Evolutionary conservation across 2,797 vertebrate genomes (phyloP), one percentile per base, ranked within the genome.

Genomic region (Xenopus petersii): DNA sequence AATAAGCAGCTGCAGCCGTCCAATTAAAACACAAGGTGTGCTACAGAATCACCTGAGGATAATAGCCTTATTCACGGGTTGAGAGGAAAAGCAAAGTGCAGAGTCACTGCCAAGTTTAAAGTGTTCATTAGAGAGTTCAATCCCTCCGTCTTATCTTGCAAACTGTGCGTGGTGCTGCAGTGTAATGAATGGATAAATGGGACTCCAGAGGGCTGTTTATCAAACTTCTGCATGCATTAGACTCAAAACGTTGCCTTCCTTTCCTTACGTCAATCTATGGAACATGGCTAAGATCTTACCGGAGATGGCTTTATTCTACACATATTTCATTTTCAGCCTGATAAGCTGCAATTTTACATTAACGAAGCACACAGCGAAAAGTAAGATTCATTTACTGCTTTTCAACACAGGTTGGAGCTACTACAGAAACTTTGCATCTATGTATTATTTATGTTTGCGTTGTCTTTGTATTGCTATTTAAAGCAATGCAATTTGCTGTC

Each of bases 1-100:
- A 42, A 6, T 42, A 42, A 42, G 36, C 36, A 42, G 36, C 36
- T 42, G 36, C 36, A 42, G 36, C 36, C 6, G 36, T 9, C 36
- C 6, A 42, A 1, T 5, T 42, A 42, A 6, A 42, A 51, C 0
- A 4, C 48, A 73, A 79, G 73, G 75, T 79, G 70, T 67, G 26
- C 68, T 55, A 48, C 30, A 33, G 62, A 46, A 55, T 15, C 47
- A 72, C 62, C 56, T 60, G 7, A 59, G 33, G 72, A 33, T 74
- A 63, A 26, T 59, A 79, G 61, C 70, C 73, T 70, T 60, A 63
- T 56, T 30, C 67, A 24, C 64, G 21, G 54, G 36, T 74, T 4
- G 30, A 71, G 54, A 68, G 54, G 42, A 46, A 26, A 71, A 62
- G 46, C 48, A 58, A 55, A 5, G 42, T 55, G 49, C 5, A 15